A percentile compares a stretch with the other conserved stretches of the same genome.
Conservation (phyloP, 2,113 vertebrate genomes). For the Dipodomys merriami region DNA sequence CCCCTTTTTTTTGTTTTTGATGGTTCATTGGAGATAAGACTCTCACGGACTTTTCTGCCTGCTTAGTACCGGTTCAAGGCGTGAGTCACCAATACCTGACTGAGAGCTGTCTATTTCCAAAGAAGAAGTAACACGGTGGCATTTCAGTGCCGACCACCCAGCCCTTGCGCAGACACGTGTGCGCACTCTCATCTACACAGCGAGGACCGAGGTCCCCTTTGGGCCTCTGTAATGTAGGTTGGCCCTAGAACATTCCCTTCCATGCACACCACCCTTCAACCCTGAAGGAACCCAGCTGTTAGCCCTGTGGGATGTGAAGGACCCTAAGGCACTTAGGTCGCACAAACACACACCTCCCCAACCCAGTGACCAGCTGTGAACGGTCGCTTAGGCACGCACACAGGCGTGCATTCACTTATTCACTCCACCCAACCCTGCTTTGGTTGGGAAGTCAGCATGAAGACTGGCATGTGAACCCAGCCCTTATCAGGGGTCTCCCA, state of each 20-base stretch:
- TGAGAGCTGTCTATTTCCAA: background rate
- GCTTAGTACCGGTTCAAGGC: too few relatives aligned
- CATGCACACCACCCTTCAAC: background rate
- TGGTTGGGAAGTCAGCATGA: background rate
- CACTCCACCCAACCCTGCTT: background rate
- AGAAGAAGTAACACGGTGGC: background rate
- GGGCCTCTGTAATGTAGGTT: background rate
- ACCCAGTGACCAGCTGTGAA: background rate
- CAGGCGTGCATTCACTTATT: background rate
- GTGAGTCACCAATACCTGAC: too few relatives aligned
- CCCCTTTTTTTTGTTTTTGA: too few relatives aligned
- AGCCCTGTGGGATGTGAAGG: background rate
- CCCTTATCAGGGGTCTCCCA: background rate
- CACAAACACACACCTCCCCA: background rate
- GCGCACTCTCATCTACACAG: background rate
- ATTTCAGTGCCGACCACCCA: background rate
- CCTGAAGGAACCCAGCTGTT: background rate
- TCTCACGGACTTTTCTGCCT: too few relatives aligned
- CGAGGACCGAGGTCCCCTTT: background rate
- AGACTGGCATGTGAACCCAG: background rate
- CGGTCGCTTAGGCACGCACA: background rate
- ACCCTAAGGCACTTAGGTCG: background rate
- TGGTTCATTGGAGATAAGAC: too few relatives aligned
- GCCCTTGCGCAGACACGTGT: background rate
- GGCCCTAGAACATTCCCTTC: background rate